Conservation (phyloP, 2,888 invertebrate species). For the Magallana nippona region DNA sequence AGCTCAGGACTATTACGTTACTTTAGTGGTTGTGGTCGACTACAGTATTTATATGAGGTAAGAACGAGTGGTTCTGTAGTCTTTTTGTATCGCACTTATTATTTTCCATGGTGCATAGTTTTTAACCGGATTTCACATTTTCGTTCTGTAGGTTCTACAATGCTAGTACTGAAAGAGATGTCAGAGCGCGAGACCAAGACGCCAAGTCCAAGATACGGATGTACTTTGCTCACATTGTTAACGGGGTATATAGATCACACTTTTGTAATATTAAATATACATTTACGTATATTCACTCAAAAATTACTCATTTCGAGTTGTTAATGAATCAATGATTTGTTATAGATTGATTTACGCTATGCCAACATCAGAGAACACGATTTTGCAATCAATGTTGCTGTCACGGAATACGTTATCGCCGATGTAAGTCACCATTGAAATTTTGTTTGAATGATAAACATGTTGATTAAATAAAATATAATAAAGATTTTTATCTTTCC, state of each 20-base stretch:
- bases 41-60: slow-evolving; percentile 41
- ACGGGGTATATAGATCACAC: slow-evolving; percentile 43
- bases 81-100: background rate
- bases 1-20: background rate
- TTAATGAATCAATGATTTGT: background rate
- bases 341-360: slow-evolving; percentile 50
- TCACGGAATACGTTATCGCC: slow-evolving; percentile 48
- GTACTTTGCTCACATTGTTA: slow-evolving; percentile 51
- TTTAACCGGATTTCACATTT: background rate
- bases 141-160: slow-evolving; percentile 39
- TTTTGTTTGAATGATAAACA: background rate
- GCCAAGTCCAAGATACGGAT: slow-evolving; percentile 48
- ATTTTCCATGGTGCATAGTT: no score
- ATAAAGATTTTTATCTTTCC: background rate
- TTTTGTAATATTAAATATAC: background rate
- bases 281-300: background rate
- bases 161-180: slow-evolving; percentile 11
- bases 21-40: slow-evolving; percentile 32
- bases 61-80: background rate
- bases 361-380: slow-evolving; percentile 37
- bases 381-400: slow-evolving; percentile 42
- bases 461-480: background rate
- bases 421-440: slow-evolving; percentile 45
- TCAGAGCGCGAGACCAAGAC: slow-evolving; percentile 37
- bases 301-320: background rate